These are phyloP conservation scores for Cecropterus lyciades DNA, from an alignment of 1,140 invertebrate species.

Conservation along the genomic window DNA sequence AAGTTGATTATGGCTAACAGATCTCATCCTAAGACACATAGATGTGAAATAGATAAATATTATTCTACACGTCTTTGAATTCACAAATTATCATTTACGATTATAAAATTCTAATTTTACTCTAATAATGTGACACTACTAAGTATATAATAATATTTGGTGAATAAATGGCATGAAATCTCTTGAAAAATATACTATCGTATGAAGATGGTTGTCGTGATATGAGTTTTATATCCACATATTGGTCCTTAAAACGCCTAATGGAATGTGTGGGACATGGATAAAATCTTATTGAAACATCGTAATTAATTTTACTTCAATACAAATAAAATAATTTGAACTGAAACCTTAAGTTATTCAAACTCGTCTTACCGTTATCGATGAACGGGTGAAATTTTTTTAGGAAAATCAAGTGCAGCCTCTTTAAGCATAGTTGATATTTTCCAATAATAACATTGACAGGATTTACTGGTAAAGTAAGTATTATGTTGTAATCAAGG, in stretches of 20 bases:
- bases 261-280: conserved; percentile 6
- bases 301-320: too few relatives aligned
- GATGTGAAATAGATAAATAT: conserved; percentile 19
- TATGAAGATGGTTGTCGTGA: conserved; percentile 51
- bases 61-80: conserved; percentile 21
- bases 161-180: conserved; percentile 35
- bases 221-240: conserved; percentile 50
- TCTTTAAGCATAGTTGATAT: too few relatives aligned
- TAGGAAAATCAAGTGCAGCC: too few relatives aligned
- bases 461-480: too few relatives aligned
- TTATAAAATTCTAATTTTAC: conserved; percentile 35
- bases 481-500: too few relatives aligned
- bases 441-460: too few relatives aligned
- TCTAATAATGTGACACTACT: conserved; percentile 29
- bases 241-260: conserved; percentile 39
- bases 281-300: too few relatives aligned
- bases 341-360: too few relatives aligned
- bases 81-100: conserved; percentile 20
- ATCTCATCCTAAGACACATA: conserved; percentile 13
- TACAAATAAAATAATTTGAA: too few relatives aligned
- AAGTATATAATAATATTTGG: conserved; percentile 28
- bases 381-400: too few relatives aligned
- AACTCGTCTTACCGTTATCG: too few relatives aligned
- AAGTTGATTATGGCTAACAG: not conserved
- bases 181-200: conserved; percentile 44